A percentile compares a stretch with the other conserved stretches of the same genome.
Evolutionary conservation across 2,888 invertebrate species (phyloP).

Genomic region (Anarsia innoxiella): DNA sequence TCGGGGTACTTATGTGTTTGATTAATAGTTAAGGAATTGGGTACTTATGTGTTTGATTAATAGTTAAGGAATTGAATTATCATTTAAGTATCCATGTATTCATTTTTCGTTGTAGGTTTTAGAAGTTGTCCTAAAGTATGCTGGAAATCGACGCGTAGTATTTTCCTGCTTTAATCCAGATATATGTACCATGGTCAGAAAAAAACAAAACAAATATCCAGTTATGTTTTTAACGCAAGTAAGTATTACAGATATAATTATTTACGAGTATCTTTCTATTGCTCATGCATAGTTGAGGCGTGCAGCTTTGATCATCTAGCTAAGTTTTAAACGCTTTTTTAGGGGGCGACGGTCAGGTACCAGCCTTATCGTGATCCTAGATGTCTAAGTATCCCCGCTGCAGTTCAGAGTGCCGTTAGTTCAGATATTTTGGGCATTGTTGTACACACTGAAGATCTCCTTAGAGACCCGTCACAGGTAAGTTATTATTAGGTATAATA

Average conservation of each 20-base stretch:
- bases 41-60: no score
- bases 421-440: constrained; percentile 92
- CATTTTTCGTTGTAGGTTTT: constrained; percentile 80
- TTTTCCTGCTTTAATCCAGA: constrained; percentile 98
- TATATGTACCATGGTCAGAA: constrained; percentile 92
- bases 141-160: constrained; percentile 87
- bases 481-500: no score
- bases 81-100: no score
- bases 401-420: constrained; percentile 87
- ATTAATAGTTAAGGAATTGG: no score
- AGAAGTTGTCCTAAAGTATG: constrained; percentile 87
- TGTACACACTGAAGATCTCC: constrained; percentile 93
- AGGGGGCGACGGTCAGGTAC: constrained; percentile 75
- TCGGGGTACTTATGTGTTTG: no score
- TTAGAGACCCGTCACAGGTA: constrained; percentile 87
- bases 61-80: no score
- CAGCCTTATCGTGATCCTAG: constrained; percentile 89
- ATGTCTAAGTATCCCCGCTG: constrained; percentile 86
- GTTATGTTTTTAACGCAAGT: constrained; percentile 93
- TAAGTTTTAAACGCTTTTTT: no score
- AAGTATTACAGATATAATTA: no score
- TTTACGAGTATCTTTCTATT: not conserved
- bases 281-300: no score
- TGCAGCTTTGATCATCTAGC: no score
- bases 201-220: constrained; percentile 98